Conservation (phyloP, 2,797 vertebrate species). For the Myotis myotis region DNA sequence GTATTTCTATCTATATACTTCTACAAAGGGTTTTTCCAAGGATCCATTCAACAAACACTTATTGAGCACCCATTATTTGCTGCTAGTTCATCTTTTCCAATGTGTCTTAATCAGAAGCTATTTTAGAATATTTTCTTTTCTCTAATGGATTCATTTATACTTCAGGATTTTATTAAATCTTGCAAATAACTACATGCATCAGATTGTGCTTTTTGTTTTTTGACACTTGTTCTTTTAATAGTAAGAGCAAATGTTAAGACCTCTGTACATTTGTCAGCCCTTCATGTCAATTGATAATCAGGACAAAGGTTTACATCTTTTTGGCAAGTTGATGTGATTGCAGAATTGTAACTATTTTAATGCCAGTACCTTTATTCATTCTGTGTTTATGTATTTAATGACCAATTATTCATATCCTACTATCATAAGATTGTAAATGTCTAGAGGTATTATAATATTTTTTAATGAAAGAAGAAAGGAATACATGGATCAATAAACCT, state of each 20-base stretch:
- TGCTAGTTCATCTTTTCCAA: not conserved
- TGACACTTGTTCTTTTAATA: not conserved
- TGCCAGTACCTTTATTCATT: not conserved
- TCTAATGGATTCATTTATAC: not conserved
- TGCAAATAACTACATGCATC: not conserved
- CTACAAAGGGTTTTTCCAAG: not conserved
- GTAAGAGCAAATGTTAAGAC: not conserved
- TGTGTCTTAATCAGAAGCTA: not conserved
- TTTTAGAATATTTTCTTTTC: not conserved
- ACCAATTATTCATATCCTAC: not conserved
- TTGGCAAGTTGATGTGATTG: not conserved
- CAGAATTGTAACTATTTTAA: not conserved
- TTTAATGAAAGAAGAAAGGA: not conserved
- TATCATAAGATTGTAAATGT: not conserved
- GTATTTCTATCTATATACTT: not conserved
- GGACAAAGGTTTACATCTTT: not conserved
- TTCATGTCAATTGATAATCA: not conserved
- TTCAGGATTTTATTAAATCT: slow-evolving; percentile 13
- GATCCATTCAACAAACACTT: not conserved
- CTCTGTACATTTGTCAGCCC: not conserved
- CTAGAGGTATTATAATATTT: not conserved
- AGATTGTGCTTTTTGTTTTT: not conserved
- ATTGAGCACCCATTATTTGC: not conserved
- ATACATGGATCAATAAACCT: not conserved
- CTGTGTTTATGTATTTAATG: not conserved